phyloP scores from a whole-genome alignment of 2,113 vertebrate genomes.

The Amblyornis subalaris region DNA sequence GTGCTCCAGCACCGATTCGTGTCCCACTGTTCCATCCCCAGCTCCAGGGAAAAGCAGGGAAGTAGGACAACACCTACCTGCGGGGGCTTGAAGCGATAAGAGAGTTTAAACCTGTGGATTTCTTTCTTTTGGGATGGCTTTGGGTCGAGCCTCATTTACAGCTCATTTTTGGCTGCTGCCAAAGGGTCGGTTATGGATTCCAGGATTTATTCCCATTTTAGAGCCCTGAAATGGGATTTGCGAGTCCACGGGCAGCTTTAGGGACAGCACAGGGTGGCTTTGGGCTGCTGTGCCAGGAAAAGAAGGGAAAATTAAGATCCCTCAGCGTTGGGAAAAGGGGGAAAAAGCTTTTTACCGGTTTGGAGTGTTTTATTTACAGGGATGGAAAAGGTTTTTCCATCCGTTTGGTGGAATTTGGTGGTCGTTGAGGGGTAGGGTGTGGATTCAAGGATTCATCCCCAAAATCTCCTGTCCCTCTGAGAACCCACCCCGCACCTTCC shows the following conservation, averaged over 20 bases:
- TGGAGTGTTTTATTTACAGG: neutral
- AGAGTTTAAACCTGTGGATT: fast-evolving
- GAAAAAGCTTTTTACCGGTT: neutral
- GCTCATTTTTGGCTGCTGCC: neutral
- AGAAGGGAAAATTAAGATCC: neutral
- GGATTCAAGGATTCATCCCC: neutral
- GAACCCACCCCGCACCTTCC: neutral
- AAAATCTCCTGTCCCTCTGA: neutral
- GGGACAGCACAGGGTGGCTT: neutral
- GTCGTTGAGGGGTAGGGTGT: fast-evolving
- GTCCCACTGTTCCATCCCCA: fast-evolving
- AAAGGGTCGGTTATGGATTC: neutral
- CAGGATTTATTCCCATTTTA: neutral
- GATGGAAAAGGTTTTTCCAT: neutral
- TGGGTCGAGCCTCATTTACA: fast-evolving
- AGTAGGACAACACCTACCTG: fast-evolving
- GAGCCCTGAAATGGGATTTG: neutral
- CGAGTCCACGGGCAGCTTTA: neutral
- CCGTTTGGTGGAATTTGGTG: neutral
- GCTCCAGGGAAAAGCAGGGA: neutral
- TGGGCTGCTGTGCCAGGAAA: neutral
- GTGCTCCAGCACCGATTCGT: neutral
- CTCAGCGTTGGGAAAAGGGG: neutral
- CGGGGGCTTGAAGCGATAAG: fast-evolving
- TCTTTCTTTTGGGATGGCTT: neutral